Percentiles rank a stretch among this genome's conserved stretches.
Conservation (phyloP, 37 sponge, comb jelly and placozoan species). For the Amphimedon queenslandica region DNA sequence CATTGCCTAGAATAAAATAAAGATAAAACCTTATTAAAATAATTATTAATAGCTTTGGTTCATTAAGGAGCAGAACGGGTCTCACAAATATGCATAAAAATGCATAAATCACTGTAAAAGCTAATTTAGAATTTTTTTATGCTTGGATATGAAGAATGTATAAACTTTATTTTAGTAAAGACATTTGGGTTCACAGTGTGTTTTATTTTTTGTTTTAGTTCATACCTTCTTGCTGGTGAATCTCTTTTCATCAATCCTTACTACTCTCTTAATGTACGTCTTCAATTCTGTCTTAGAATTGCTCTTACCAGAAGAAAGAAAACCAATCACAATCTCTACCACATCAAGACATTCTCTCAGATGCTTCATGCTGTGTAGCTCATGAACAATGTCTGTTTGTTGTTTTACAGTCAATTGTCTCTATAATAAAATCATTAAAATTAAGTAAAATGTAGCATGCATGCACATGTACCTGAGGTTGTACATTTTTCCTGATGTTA, state of each 20-base stretch:
- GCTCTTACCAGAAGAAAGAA: conserved; percentile 47
- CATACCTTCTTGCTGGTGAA: conserved; percentile 12
- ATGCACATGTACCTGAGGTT: not conserved
- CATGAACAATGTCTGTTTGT: conserved; percentile 4
- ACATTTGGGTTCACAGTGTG: not conserved
- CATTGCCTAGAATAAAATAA: conserved; percentile 3
- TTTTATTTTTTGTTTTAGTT: not conserved
- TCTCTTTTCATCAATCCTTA: conserved; percentile 9
- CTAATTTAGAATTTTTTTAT: too few relatives aligned
- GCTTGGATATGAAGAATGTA: too few relatives aligned
- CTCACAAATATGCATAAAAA: not conserved
- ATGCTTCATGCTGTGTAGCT: conserved; percentile 7
- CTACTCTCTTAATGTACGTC: conserved; percentile 25
- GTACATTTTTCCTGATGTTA: conserved; percentile 52
- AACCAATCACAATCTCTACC: conserved; percentile 47
- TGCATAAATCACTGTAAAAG: too few relatives aligned
- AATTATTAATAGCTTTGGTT: too few relatives aligned
- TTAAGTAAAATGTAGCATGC: not conserved
- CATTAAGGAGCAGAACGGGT: too few relatives aligned
- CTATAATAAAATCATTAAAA: conserved; percentile 4
- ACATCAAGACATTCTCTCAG: conserved; percentile 34
- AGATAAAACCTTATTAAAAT: not conserved
- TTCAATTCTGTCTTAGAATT: conserved; percentile 4
- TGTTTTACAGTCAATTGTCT: conserved; percentile 15
- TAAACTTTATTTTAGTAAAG: too few relatives aligned